phyloP scores from a whole-genome alignment of 2,888 invertebrate genomes.

The Cremastinae sp. region DNA sequence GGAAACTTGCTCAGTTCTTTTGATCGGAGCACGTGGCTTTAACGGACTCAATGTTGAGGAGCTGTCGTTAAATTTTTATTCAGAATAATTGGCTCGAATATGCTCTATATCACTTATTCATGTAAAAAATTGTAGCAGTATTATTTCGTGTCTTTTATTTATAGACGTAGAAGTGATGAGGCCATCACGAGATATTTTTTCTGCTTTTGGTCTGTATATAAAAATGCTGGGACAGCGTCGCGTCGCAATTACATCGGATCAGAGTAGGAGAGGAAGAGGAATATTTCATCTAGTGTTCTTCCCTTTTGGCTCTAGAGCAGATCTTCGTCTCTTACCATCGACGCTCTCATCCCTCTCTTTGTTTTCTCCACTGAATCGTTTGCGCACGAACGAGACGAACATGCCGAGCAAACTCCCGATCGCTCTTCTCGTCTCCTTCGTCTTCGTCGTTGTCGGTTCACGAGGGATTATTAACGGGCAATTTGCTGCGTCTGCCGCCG shows the following conservation, averaged over 20 bases:
- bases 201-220: neutral
- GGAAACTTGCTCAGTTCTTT: conserved; percentile 19
- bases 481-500: conserved; percentile 79
- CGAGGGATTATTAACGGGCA: conserved; percentile 79
- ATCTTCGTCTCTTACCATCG: conserved; percentile 40
- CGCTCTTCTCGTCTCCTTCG: conserved; percentile 47
- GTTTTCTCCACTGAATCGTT: conserved; percentile 48
- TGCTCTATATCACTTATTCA: too few species aligned
- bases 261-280: conserved; percentile 67
- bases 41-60: conserved; percentile 14
- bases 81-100: neutral
- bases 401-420: conserved; percentile 50
- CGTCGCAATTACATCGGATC: conserved; percentile 79
- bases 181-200: conserved; percentile 17
- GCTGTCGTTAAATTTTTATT: conserved; percentile 20
- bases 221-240: conserved; percentile 63
- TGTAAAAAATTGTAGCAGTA: too few species aligned
- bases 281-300: conserved; percentile 74
- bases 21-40: conserved; percentile 17
- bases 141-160: too few species aligned
- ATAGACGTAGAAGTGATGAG: neutral
- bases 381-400: conserved; percentile 30
- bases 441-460: conserved; percentile 58
- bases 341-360: conserved; percentile 44
- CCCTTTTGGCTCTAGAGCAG: conserved; percentile 38